Conservation (phyloP, 2,888 invertebrate species). For the Stegana nigrithorax region DNA sequence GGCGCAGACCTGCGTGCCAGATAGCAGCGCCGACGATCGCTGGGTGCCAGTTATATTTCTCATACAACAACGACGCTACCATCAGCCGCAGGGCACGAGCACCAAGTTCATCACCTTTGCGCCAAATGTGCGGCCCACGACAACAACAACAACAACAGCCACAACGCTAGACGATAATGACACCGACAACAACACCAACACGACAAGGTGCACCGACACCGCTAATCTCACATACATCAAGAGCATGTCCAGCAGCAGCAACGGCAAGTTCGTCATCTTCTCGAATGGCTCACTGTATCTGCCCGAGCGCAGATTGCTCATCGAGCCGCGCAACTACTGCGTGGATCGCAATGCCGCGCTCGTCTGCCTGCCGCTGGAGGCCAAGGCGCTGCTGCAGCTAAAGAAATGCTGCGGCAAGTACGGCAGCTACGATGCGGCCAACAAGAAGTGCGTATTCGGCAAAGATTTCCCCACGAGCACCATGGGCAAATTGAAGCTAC, state of each 20-base stretch:
- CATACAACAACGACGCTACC: constrained; percentile 67
- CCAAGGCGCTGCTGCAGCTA: constrained; percentile 45
- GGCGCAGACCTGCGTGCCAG: constrained; percentile 65
- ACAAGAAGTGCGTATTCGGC: constrained; percentile 68
- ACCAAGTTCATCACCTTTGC: constrained; percentile 69
- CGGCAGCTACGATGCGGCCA: constrained; percentile 73
- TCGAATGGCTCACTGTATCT: constrained; percentile 76
- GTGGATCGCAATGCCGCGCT: constrained; percentile 76
- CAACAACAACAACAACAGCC: neutral
- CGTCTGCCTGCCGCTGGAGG: constrained; percentile 70
- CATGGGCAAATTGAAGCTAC: constrained; percentile 42
- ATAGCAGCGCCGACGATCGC: constrained; percentile 54
- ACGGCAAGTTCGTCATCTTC: constrained; percentile 70
- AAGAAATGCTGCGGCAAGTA: constrained; percentile 80
- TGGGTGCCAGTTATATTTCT: constrained; percentile 75
- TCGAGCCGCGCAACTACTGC: constrained; percentile 76
- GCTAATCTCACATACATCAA: neutral
- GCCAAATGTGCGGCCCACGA: constrained; percentile 64
- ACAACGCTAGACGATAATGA: neutral
- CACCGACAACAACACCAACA: constrained; percentile 22
- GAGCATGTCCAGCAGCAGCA: constrained; percentile 37
- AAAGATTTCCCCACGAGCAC: neutral
- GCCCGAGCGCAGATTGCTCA: constrained; percentile 68
- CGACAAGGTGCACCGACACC: constrained; percentile 21
- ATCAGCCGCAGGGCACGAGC: constrained; percentile 64